Base-by-base conservation (phyloP, 2,888 invertebrate species). In the Drosophila neutralis region DNA sequence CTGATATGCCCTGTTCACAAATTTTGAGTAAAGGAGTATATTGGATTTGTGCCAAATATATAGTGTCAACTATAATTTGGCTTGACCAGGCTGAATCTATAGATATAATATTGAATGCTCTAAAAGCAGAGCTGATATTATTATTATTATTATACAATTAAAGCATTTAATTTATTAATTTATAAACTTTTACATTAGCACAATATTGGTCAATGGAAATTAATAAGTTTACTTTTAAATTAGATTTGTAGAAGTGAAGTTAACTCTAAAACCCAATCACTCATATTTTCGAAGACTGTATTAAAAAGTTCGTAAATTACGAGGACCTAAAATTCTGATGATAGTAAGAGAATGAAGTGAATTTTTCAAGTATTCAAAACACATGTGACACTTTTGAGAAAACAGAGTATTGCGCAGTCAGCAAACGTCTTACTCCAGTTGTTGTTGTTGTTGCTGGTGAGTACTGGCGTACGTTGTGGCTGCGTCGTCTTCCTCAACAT, bases 401-500 rank as follows among this genome's bases (percentile, higher is more conserved):
- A 40, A 45, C 18, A 68, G 68, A 24, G 56, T 24, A 68, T 24
- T 1, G 18, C 7, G 2, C n/a, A 40, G 49, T 56, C 29, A 31
- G 29, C 21, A 31, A 31, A n/a, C 1, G 5, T 56, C 7, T n/a
- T n/a, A 7, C 13, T 8, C 2, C 11, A 15, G 1, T 29, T 29
- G 11, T 33, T 21, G 29, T 36, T 52, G 27, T 40, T 48, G 52
- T 11, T 54, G 4, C 1, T 49, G 49, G 36, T 40, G 59, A 49
- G 42, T 61, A 35, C n/a, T 48, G 56, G 36, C 66, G 65, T 65
- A 72, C 68, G 69, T 80, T 70, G 67, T 76, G 63, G 54, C 29
- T 61, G 60, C 54, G 48, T 38, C 54, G 54, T 67, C 60, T 63
- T 64, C 58, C 42, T 54, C 63, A 38, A 27, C 27, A 56, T 31